phyloP scores from a whole-genome alignment of 2,797 vertebrate species.

The Oryzias dopingdopingensis region DNA sequence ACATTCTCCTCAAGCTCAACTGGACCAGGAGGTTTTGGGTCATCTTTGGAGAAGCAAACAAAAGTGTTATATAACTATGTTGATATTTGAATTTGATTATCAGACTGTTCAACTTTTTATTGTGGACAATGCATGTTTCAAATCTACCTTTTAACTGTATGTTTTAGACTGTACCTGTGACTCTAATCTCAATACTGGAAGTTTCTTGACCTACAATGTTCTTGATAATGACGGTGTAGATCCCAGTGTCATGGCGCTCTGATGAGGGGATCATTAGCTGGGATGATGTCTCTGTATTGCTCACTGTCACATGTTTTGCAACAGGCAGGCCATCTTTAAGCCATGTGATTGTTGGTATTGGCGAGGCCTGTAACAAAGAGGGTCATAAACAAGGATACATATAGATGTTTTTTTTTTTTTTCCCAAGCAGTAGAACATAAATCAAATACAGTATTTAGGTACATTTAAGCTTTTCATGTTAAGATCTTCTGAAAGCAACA shows the following conservation, averaged over 20 bases:
- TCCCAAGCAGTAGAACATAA: neutral
- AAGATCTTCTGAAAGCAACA: too few species aligned
- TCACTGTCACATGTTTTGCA: conserved; percentile 72
- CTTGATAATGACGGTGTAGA: conserved; percentile 82
- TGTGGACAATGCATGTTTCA: too few species aligned
- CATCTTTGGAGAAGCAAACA: conserved; percentile 68
- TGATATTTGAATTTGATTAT: neutral
- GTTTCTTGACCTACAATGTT: conserved; percentile 78
- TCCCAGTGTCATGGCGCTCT: conserved; percentile 80
- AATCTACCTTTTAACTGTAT: too few species aligned
- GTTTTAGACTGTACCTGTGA: conserved; percentile 77
- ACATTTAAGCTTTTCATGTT: too few species aligned
- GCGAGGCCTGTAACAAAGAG: conserved; percentile 76
- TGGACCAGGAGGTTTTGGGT: conserved; percentile 85
- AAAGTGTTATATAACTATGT: neutral
- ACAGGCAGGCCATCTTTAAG: conserved; percentile 84
- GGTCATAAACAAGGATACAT: conserved; percentile 6
- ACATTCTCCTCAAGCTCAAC: conserved; percentile 84
- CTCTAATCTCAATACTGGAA: conserved; percentile 82
- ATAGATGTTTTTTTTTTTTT: neutral
- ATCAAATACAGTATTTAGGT: too few species aligned
- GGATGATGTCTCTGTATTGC: conserved; percentile 74
- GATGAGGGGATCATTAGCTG: conserved; percentile 84
- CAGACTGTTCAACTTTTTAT: too few species aligned
- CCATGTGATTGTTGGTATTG: conserved; percentile 85